Conservation (phyloP, 2,888 invertebrate genomes). For the Antheraea assamensis region DNA sequence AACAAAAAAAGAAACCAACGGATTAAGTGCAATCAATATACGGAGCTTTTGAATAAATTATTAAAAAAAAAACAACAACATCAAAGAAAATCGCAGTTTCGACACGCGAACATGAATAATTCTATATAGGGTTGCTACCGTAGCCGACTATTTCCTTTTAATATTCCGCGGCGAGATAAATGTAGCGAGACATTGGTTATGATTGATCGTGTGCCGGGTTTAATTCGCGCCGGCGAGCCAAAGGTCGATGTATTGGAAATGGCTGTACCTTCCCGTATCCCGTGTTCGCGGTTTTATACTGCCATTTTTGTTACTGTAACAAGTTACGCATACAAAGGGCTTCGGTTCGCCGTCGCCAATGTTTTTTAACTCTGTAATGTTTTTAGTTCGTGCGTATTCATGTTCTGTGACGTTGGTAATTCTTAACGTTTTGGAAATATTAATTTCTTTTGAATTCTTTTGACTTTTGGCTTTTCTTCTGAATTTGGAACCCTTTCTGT, state of each 20-base stretch:
- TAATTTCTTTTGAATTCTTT: too few species aligned
- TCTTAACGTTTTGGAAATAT: neutral
- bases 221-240: conserved; percentile 44
- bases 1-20: neutral
- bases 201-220: conserved; percentile 67
- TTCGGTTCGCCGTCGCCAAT: neutral
- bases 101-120: conserved; percentile 3
- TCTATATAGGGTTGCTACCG: conserved; percentile 1
- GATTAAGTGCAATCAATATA: neutral
- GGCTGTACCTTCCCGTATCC: conserved; percentile 18
- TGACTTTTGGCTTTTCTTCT: too few species aligned
- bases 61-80: neutral
- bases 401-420: neutral
- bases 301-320: conserved; percentile 9
- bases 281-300: conserved; percentile 11
- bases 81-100: neutral
- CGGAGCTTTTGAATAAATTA: neutral
- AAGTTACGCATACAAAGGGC: conserved; percentile 1
- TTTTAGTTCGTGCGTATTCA: neutral
- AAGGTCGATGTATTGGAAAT: conserved; percentile 26
- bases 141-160: conserved; percentile 54
- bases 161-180: conserved; percentile 72
- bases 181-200: conserved; percentile 69
- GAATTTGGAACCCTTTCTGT: too few species aligned
- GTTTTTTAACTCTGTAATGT: neutral